phyloP scores from a whole-genome alignment of 2,888 invertebrate genomes.

The Acanthosoma haemorrhoidale region DNA sequence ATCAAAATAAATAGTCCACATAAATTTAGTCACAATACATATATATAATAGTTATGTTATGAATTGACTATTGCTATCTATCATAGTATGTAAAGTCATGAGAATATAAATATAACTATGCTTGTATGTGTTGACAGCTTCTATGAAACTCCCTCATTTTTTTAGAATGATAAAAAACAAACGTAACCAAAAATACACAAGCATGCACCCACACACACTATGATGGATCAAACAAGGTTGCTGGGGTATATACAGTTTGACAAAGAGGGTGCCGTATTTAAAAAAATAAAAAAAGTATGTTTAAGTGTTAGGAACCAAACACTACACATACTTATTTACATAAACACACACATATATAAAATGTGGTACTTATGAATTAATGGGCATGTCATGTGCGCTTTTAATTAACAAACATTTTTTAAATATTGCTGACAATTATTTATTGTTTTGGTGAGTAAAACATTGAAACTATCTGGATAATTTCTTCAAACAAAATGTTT shows the following conservation, averaged over 20 bases:
- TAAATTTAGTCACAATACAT: constrained; percentile 37
- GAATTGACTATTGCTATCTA: neutral
- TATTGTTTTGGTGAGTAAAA: no score
- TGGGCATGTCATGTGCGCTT: no score
- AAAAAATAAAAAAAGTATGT: constrained; percentile 21
- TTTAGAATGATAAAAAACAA: neutral
- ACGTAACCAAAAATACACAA: neutral
- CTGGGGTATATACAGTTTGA: constrained; percentile 34
- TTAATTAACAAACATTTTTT: no score
- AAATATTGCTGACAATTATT: no score
- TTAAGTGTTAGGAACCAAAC: neutral
- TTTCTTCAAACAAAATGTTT: no score
- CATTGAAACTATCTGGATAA: no score
- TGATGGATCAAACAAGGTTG: constrained; percentile 1
- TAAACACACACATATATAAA: no score
- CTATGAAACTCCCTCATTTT: constrained; percentile 8
- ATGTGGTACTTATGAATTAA: no score
- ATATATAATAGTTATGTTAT: constrained; percentile 23
- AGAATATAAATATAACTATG: constrained; percentile 21
- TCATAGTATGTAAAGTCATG: constrained; percentile 13
- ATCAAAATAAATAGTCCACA: constrained; percentile 36
- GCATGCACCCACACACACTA: neutral
- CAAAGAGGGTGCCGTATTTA: constrained; percentile 35
- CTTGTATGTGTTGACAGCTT: constrained; percentile 9
- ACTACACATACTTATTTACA: no score